Evolutionary conservation across 2,888 invertebrate species (phyloP).

Genomic region (Chesias legatella): DNA sequence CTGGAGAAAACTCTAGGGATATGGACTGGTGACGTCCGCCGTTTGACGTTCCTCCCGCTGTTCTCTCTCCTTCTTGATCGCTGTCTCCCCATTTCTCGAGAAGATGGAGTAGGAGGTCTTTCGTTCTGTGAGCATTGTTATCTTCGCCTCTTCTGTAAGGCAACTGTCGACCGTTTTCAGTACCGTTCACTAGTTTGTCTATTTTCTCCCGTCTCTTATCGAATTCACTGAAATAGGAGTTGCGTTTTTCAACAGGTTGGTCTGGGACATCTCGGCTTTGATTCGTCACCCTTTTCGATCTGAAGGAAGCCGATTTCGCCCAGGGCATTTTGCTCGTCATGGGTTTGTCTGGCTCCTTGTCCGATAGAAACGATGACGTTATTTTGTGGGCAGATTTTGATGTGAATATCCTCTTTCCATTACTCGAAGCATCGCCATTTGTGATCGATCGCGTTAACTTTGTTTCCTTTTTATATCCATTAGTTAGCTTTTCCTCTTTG

Average conservation of each 20-base stretch:
- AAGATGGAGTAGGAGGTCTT: constrained; percentile 87
- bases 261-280: constrained; percentile 87
- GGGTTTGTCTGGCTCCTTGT: constrained; percentile 63
- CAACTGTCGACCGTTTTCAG: constrained; percentile 63
- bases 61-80: constrained; percentile 64
- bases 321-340: constrained; percentile 78
- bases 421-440: constrained; percentile 56
- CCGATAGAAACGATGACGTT: constrained; percentile 59
- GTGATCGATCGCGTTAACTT: constrained; percentile 55
- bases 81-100: constrained; percentile 89
- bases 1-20: constrained; percentile 87
- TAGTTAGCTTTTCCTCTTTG: constrained; percentile 59
- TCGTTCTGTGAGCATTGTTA: constrained; percentile 85
- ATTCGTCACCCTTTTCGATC: constrained; percentile 84
- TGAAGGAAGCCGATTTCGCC: constrained; percentile 66
- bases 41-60: constrained; percentile 75
- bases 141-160: constrained; percentile 76
- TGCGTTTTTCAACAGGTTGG: constrained; percentile 80
- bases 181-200: constrained; percentile 65
- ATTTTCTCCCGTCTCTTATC: constrained; percentile 68
- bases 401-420: constrained; percentile 57
- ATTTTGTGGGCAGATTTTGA: constrained; percentile 69
- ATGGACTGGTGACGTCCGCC: constrained; percentile 84
- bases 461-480: constrained; percentile 60
- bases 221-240: constrained; percentile 74